Percentiles rank a stretch among this genome's conserved stretches.
These are phyloP conservation scores for Ophraella communa DNA, from an alignment of 2,888 invertebrate species.

Conservation along the genomic window DNA sequence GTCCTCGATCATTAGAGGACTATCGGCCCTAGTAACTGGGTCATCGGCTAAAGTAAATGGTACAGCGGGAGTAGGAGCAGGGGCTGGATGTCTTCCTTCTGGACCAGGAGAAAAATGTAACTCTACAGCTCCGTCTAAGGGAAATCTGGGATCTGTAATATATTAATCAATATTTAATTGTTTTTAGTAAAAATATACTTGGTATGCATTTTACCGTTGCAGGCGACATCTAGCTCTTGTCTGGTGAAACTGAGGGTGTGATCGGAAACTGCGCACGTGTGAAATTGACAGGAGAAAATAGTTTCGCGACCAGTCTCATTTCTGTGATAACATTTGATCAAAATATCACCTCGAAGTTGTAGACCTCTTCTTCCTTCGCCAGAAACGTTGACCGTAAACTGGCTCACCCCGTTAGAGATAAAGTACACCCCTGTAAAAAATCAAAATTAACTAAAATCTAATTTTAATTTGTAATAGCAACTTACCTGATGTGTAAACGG, in stretches of 20 bases:
- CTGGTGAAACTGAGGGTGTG: constrained; percentile 84
- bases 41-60: constrained; percentile 74
- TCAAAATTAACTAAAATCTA: too few relatives aligned
- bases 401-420: constrained; percentile 69
- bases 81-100: constrained; percentile 62
- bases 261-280: constrained; percentile 90
- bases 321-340: constrained; percentile 89
- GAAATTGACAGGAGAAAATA: constrained; percentile 91
- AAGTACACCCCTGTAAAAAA: constrained; percentile 76
- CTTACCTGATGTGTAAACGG: constrained; percentile 84
- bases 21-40: constrained; percentile 78
- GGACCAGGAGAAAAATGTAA: constrained; percentile 75
- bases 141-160: constrained; percentile 76
- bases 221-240: constrained; percentile 86
- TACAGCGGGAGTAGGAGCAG: constrained; percentile 74
- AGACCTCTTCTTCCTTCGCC: constrained; percentile 71
- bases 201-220: constrained; percentile 67
- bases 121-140: constrained; percentile 84
- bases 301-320: constrained; percentile 66
- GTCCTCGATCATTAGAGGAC: constrained; percentile 70
- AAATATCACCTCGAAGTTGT: constrained; percentile 85
- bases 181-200: too few relatives aligned
- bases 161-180: too few relatives aligned
- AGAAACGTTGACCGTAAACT: constrained; percentile 74
- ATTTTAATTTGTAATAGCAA: constrained; percentile 1